Evolutionary conservation across 1,140 invertebrate species (phyloP).

Genomic region (Psilanteris sp.): DNA sequence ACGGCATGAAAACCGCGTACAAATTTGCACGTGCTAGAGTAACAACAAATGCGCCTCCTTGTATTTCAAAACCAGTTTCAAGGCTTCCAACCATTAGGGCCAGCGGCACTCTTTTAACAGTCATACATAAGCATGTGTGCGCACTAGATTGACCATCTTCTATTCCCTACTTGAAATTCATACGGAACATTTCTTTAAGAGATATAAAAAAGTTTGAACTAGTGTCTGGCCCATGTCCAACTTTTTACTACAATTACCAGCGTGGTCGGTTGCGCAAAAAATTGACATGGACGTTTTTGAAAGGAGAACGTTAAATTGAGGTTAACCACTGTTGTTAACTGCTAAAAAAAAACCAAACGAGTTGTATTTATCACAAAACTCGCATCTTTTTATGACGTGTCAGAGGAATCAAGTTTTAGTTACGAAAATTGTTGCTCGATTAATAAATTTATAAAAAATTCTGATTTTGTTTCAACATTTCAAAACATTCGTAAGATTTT

Average conservation of each 20-base stretch:
- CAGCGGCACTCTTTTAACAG: neutral
- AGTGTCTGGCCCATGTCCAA: conserved; percentile 61
- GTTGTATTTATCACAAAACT: conserved; percentile 39
- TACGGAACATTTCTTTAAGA: conserved; percentile 44
- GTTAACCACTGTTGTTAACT: conserved; percentile 63
- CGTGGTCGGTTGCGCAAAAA: conserved; percentile 60
- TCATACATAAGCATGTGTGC: conserved; percentile 6
- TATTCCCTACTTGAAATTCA: conserved; percentile 56
- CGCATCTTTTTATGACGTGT: conserved; percentile 20
- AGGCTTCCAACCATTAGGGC: neutral
- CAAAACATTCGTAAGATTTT: too few relatives aligned
- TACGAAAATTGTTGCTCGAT: too few relatives aligned
- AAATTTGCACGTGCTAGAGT: conserved; percentile 14
- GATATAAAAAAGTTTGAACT: conserved; percentile 55
- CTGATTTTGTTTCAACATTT: too few relatives aligned
- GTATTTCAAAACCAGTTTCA: conserved; percentile 3
- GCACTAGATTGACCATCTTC: conserved; percentile 29
- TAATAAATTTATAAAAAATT: too few relatives aligned
- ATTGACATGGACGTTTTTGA: conserved; percentile 61
- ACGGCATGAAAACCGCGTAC: too few relatives aligned
- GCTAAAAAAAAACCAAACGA: conserved; percentile 35
- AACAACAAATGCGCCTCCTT: conserved; percentile 1
- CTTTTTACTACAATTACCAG: conserved; percentile 61
- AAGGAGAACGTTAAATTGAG: conserved; percentile 60
- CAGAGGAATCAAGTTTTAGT: conserved; percentile 7